phyloP scores from a whole-genome alignment of 2,113 vertebrate species.

The Nymphicus hollandicus region DNA sequence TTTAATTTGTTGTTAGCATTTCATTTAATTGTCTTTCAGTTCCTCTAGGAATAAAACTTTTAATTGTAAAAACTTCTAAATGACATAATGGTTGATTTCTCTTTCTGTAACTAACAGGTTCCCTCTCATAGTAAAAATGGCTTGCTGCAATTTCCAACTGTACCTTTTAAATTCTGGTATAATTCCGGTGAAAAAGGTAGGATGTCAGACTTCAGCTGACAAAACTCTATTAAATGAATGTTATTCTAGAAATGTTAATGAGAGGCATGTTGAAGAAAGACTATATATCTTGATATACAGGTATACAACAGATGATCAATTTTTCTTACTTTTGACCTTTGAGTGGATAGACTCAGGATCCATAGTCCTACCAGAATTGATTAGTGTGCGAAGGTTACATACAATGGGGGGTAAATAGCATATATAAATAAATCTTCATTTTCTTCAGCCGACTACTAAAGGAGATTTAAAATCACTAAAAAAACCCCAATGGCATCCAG shows the following conservation, averaged over 20 bases:
- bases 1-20: constrained; percentile 80
- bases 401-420: constrained; percentile 2
- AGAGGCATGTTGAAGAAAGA: background rate
- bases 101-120: constrained; percentile 74
- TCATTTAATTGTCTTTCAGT: constrained; percentile 75
- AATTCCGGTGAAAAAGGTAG: background rate
- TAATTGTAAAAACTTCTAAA: constrained; percentile 79
- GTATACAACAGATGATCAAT: constrained; percentile 46
- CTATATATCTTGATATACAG: constrained; percentile 42
- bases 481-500: background rate
- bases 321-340: constrained; percentile 52
- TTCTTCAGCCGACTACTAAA: background rate
- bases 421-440: constrained; percentile 53
- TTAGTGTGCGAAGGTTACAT: constrained; percentile 42
- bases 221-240: constrained; percentile 27
- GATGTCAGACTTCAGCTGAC: background rate
- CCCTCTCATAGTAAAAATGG: constrained; percentile 35
- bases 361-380: constrained; percentile 15
- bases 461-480: background rate
- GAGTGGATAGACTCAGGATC: background rate
- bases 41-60: constrained; percentile 79
- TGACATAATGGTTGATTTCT: constrained; percentile 69
- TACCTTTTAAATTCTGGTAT: background rate
- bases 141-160: constrained; percentile 16
- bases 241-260: constrained; percentile 25